Base-by-base conservation (phyloP, 2,113 vertebrate species). In the Callocephalon fimbriatum region DNA sequence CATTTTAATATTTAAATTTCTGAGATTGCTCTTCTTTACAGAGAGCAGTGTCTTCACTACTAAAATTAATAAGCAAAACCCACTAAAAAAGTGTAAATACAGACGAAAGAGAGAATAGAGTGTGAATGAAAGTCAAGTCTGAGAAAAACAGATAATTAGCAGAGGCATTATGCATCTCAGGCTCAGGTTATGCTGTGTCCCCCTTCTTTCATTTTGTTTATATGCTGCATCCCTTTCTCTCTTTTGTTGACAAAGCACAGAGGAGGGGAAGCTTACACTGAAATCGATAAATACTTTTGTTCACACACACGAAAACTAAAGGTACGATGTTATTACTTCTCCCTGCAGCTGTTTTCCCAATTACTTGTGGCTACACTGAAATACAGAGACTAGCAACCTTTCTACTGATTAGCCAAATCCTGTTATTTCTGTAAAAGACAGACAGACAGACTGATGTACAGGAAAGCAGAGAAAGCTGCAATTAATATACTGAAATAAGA, bases 371-470 rank as follows among this genome's bases (percentile, higher is more conserved):
- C 59, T 86, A 37, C 48, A 53, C 12, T 42, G 65, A 90, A 90
- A 86, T 23, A 62, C 37, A 38, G 50, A 66, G 47, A 29, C 2
- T 0, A 80, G n/a, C 21, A 91, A 63, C 35, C 3, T 42, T 78
- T 32, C 29, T 17, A 10, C 3, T 37, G 53, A 42, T 37, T 88
- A 82, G 25, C 21, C 62, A 77, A 81, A 75, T 21, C 11, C 35
- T 45, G 1, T 21, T 21, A 37, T 35, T 74, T 77, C 75, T 29
- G 22, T 45, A 32, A 27, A 51, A 48, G 10, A 5, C 61, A 68
- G 45, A 93, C 81, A 97, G 21, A 93, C 81, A 97, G 21, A 82
- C 26, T 63, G 47, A 65, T 65, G 48, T 25, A 54, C 19, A 90
- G 37, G 72, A 88, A 48, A 92, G n/a, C 74, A 91, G 32, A 95